phyloP scores from a whole-genome alignment of 2,888 invertebrate species.

The Sialis fuliginosa region DNA sequence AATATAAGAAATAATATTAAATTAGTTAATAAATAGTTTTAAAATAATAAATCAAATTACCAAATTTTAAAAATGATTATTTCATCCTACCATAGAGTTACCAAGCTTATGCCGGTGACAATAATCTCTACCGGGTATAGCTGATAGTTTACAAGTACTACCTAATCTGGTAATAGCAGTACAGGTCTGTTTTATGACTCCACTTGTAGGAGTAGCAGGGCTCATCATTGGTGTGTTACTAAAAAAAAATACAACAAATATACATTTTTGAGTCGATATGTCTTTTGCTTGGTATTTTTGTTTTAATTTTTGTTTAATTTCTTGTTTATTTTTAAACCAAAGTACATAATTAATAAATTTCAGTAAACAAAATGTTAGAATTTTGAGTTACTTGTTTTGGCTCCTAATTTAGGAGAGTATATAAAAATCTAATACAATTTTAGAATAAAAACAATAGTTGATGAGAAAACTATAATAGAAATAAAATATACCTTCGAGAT shows the following conservation, averaged over 20 bases:
- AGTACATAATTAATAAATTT: too few species aligned
- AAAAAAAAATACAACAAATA: not conserved
- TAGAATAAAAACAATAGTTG: too few species aligned
- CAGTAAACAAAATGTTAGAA: too few species aligned
- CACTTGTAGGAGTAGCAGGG: conserved; percentile 13
- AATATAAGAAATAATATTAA: too few species aligned
- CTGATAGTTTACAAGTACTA: conserved; percentile 20
- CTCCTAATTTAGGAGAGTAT: too few species aligned
- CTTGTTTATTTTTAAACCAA: too few species aligned
- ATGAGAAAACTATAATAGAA: not conserved
- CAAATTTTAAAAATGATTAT: not conserved
- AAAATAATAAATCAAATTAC: too few species aligned
- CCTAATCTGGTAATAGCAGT: conserved; percentile 21
- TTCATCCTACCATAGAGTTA: conserved; percentile 19
- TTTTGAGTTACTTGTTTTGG: too few species aligned
- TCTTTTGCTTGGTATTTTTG: too few species aligned
- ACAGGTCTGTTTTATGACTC: conserved; percentile 15
- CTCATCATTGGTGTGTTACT: conserved; percentile 19
- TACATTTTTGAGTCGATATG: not conserved
- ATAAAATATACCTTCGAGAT: not conserved
- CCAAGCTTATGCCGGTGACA: conserved; percentile 23
- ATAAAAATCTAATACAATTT: too few species aligned
- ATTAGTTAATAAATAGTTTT: too few species aligned
- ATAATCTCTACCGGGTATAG: conserved; percentile 20
- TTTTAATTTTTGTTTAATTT: too few species aligned